These are phyloP conservation scores for Belgica antarctica DNA, from an alignment of 2,888 invertebrate species.

Conservation along the genomic window DNA sequence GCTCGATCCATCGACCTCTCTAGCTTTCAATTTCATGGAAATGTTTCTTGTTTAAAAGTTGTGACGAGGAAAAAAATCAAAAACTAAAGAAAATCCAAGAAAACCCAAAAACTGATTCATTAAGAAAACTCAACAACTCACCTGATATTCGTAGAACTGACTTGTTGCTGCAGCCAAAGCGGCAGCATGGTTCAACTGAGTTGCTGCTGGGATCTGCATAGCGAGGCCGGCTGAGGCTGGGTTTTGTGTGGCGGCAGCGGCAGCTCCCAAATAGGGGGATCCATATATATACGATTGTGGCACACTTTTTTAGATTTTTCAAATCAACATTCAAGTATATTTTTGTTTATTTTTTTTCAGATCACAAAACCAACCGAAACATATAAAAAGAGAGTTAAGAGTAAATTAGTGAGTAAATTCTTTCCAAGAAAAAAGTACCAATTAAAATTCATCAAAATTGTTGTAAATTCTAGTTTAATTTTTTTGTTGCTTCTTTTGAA, in stretches of 20 bases:
- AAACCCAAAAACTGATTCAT: constrained; percentile 33
- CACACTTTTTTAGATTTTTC: constrained; percentile 38
- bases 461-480: not conserved
- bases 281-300: constrained; percentile 77
- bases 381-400: constrained; percentile 45
- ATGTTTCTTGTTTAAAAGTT: not conserved
- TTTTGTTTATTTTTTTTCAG: constrained; percentile 44
- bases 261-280: constrained; percentile 67
- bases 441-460: constrained; percentile 21
- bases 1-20: no score
- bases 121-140: constrained; percentile 47
- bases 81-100: constrained; percentile 39
- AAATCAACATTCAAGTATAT: constrained; percentile 39
- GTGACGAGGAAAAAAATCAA: constrained; percentile 27
- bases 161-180: constrained; percentile 75
- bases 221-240: constrained; percentile 63
- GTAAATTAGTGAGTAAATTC: constrained; percentile 44
- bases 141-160: constrained; percentile 78
- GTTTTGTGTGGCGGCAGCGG: constrained; percentile 51
- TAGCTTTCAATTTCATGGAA: not conserved
- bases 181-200: constrained; percentile 69
- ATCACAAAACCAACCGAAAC: constrained; percentile 45
- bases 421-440: constrained; percentile 34
- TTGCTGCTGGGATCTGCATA: constrained; percentile 65
- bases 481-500: not conserved